phyloP scores from a whole-genome alignment of 2,113 vertebrate species.

The Passerina amoena region DNA sequence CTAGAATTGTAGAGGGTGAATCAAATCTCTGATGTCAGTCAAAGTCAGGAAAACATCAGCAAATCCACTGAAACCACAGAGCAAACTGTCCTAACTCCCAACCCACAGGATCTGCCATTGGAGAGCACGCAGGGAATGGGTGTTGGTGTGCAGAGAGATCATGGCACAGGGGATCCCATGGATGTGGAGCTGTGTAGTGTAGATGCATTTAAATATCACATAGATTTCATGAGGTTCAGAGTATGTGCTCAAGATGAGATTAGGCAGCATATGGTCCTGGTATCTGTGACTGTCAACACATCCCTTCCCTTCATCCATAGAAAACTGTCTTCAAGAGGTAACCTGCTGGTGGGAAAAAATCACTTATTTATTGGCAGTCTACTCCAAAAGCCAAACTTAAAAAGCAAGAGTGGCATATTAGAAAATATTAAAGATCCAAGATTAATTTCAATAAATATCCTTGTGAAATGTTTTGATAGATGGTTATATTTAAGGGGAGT shows the following conservation, averaged over 20 bases:
- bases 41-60: background rate
- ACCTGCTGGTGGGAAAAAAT: conserved; percentile 31
- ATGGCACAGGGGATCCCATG: background rate
- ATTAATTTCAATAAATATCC: background rate
- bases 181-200: background rate
- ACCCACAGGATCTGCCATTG: background rate
- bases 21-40: background rate
- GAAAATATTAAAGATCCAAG: background rate
- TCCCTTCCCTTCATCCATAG: conserved; percentile 49
- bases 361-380: conserved; percentile 47
- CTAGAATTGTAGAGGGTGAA: background rate
- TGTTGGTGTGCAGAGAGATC: background rate
- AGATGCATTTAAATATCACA: conserved; percentile 20
- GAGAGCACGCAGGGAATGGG: background rate
- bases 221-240: conserved; percentile 15
- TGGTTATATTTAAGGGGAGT: background rate
- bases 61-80: background rate
- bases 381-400: conserved; percentile 18
- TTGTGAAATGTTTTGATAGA: background rate
- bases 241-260: conserved; percentile 45
- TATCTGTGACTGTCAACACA: conserved; percentile 64
- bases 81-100: background rate
- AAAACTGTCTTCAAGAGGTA: conserved; percentile 45
- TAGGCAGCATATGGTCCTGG: conserved; percentile 63
- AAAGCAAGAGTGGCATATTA: conserved; percentile 27